Base-by-base conservation (phyloP, 1,140 invertebrate species). In the Lordiphosa clarofinis region DNA sequence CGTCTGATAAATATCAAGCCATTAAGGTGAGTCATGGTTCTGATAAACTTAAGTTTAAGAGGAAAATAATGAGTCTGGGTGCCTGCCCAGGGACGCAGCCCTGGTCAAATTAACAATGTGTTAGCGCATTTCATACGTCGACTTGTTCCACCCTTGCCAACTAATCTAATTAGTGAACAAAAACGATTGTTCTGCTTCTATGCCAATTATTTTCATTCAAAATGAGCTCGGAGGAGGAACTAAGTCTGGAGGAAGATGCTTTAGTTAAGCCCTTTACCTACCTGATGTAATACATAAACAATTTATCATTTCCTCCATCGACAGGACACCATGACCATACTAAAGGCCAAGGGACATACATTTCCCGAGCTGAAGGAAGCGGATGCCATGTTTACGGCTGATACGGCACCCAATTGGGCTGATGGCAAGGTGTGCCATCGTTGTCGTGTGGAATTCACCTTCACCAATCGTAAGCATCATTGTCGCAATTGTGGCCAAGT, bases 381-480 rank as follows among this genome's bases (percentile, higher is more conserved):
- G 66, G 98, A 99, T 90, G 98, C 98, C 12, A 99, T 99, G 98
- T 99, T 99, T 90, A 93, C 94, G 56, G 96, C 98, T 8, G 97
- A 99, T 89, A 95, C 94, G 55, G 98, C 98, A 21, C 99, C 99
- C 3, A 96, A 97, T 74, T 99, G 99, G 99, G 94, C 94, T 2
- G 97, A 99, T 90, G 97, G 97, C 12, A 95, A 97, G 87, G 94
- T 94, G 10, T 99, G 98, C 82, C 95, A 98, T 90, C 93, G 97
- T 38, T 99, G 98, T 88, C 92, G 97, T 10, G 93, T 94, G 6
- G 90, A 92, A 49, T 99, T 99, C 87, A 92, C 91, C 9, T 89
- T 98, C 52, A 92, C 98, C 57, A 93, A 95, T 81, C 92, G 98
- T 36, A 98, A 97, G 90, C 98, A 99, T 90, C 98, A 99, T 88